These are phyloP conservation scores for Microdon myrmicae DNA, from an alignment of 2,888 invertebrate genomes.

Conservation along the genomic window DNA sequence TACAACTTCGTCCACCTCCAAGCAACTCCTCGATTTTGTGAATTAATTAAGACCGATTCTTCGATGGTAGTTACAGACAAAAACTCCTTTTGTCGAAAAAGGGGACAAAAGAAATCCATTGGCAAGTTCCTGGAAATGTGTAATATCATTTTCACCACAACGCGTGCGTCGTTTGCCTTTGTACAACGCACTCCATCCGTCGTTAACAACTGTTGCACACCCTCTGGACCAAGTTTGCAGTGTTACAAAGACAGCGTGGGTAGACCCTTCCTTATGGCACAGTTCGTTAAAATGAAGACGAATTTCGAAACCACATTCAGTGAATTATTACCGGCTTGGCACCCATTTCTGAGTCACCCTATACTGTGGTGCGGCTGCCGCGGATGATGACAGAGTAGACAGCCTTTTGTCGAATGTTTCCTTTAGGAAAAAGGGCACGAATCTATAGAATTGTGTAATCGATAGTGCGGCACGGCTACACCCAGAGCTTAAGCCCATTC, in stretches of 20 bases:
- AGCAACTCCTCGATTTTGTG: no score
- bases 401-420: not conserved
- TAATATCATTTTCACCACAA: slow-evolving; percentile 21
- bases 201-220: no score
- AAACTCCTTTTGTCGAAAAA: no score
- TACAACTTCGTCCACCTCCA: no score
- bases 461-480: slow-evolving; percentile 18
- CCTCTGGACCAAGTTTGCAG: no score
- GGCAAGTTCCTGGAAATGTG: slow-evolving; percentile 18
- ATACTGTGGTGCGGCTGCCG: not conserved
- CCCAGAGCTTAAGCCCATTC: slow-evolving; percentile 22
- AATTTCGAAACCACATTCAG: slow-evolving; percentile 37
- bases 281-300: slow-evolving; percentile 29
- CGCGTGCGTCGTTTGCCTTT: slow-evolving; percentile 1
- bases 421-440: slow-evolving; percentile 22
- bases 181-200: no score
- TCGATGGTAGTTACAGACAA: no score
- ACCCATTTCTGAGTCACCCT: slow-evolving; percentile 25
- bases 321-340: slow-evolving; percentile 14
- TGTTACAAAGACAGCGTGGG: slow-evolving; percentile 23
- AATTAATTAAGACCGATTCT: no score
- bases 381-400: slow-evolving; percentile 27
- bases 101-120: slow-evolving; percentile 6
- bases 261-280: slow-evolving; percentile 28
- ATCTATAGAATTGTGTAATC: slow-evolving; percentile 29